Base-by-base conservation (phyloP, 2,797 vertebrate genomes). In the Amphiprion clarkii region DNA sequence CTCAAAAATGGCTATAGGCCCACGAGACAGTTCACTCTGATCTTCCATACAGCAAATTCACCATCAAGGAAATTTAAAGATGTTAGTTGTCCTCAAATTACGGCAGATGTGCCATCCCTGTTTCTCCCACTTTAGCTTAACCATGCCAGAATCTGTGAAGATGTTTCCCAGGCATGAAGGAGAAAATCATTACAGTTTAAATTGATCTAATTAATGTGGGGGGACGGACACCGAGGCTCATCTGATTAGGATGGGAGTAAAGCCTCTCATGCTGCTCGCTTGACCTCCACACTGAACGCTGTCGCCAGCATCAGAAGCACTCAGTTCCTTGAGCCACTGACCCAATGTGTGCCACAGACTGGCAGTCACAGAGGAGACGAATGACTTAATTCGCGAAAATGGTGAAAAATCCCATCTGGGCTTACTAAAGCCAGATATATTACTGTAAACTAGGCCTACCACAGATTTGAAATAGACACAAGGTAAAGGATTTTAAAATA, bases 221-320 rank as follows among this genome's bases (percentile, higher is more conserved):
- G 82, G 81, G 67, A 70, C 67, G 55, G 54, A 71, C 76, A 60
- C 63, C 8, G 27, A 57, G 49, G 69, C 44, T 59, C 60, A 81
- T 84, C 85, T 89, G 81, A 92, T 90, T 86, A 77, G 44, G 23
- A 60, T 72, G 74, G 62, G 64, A 84, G 71, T 79, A 76, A 79
- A 89, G 66, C 78, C 74, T 88, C 67, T 87, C 72, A 55, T 13
- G 23, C 54, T 6, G 21, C 61, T 68, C 23, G 13, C 70, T 94
- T 81, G 96, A 96, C 95, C 95, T 95, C 94, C 95, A 58, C 95
- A 88, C 9, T 96, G 94, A 82, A 94, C 95, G 81, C 95, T 90
- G 48, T 95, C 90, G 89, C 94, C 93, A 68, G 94, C 94, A 48
- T 95, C 93, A 54, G 94, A 86, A 86, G 93, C 95, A 76, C 92